Conservation (phyloP, 2,888 invertebrate genomes). For the Epinotia nisella region DNA sequence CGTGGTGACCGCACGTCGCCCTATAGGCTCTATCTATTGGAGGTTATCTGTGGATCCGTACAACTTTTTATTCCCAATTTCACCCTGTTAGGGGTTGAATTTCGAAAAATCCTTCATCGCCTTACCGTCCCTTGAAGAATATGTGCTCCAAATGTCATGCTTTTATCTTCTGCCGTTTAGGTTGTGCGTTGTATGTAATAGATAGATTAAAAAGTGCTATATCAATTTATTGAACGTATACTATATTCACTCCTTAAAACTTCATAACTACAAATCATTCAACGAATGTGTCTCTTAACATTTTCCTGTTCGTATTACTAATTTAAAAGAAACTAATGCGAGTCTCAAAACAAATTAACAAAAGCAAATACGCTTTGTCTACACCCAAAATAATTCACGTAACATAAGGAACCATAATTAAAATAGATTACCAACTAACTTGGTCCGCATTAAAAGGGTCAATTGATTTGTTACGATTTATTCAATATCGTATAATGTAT, state of each 20-base stretch:
- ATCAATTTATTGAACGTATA: neutral
- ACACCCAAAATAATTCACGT: constrained; percentile 58
- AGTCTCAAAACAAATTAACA: constrained; percentile 67
- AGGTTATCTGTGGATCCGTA: no score
- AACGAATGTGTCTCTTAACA: neutral
- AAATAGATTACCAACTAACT: constrained; percentile 54
- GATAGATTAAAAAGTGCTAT: no score
- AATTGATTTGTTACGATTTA: constrained; percentile 43
- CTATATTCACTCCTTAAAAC: neutral
- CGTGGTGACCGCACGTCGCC: no score
- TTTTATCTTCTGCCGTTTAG: no score
- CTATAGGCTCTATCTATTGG: no score
- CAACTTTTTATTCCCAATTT: no score
- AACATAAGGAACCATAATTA: constrained; percentile 60
- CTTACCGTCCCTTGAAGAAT: no score
- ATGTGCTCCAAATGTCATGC: no score
- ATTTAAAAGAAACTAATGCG: constrained; percentile 65
- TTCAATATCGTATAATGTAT: neutral
- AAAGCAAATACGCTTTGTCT: constrained; percentile 67
- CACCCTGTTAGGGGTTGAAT: no score
- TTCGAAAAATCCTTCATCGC: no score
- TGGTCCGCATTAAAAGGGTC: constrained; percentile 14
- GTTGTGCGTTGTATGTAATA: no score
- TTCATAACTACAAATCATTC: neutral
- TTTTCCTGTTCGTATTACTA: constrained; percentile 53